Percentiles rank a stretch among this genome's conserved stretches.
These are phyloP conservation scores for Pseudopipra pipra DNA, from an alignment of 2,113 vertebrate species.

Conservation along the genomic window DNA sequence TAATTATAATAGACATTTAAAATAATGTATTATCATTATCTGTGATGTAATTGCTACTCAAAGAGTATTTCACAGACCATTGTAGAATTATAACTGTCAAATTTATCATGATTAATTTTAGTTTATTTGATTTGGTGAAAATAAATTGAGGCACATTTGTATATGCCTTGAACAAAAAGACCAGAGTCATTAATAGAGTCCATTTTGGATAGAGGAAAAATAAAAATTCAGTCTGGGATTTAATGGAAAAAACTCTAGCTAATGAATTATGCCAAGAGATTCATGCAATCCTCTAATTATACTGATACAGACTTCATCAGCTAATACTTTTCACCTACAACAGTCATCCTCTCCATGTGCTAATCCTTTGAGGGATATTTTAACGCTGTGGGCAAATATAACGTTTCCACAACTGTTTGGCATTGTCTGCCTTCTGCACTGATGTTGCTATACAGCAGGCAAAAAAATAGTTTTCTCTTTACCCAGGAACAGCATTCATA, in stretches of 20 bases:
- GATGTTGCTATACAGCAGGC: not conserved
- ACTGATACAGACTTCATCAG: conserved; percentile 1
- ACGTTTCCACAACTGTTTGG: not conserved
- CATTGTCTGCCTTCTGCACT: not conserved
- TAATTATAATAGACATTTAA: conserved; percentile 5
- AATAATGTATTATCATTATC: conserved; percentile 1
- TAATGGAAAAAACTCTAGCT: not conserved
- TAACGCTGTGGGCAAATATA: not conserved
- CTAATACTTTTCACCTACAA: conserved; percentile 1
- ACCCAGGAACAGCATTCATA: not conserved
- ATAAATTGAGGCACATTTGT: conserved; percentile 9
- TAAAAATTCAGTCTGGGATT: conserved; percentile 1
- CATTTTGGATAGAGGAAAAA: not conserved
- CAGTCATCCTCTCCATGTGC: not conserved
- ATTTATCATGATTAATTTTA: conserved; percentile 12
- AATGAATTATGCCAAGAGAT: conserved; percentile 20
- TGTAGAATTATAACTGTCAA: conserved; percentile 32
- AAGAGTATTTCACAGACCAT: conserved; percentile 16
- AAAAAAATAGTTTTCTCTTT: not conserved
- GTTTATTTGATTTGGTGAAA: conserved; percentile 42
- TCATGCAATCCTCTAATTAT: conserved; percentile 25
- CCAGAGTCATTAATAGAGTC: not conserved
- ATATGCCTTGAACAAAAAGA: conserved; percentile 1
- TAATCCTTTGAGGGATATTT: conserved; percentile 26
- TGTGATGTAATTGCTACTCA: conserved; percentile 12